Percentiles rank a stretch among this genome's conserved stretches.
Conservation (phyloP, 2,888 invertebrate genomes). For the Abrostola tripartita region DNA sequence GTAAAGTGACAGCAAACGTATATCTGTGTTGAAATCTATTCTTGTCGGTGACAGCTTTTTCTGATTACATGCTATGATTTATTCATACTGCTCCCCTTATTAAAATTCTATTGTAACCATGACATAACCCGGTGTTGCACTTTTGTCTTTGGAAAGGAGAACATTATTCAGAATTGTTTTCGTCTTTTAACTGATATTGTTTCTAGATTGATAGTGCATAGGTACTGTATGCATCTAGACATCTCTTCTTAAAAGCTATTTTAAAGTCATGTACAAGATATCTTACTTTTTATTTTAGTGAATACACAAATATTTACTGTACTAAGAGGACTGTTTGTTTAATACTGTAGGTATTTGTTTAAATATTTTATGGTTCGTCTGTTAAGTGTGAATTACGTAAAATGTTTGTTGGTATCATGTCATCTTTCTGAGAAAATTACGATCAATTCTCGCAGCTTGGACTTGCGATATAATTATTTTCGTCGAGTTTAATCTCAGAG, state of each 20-base stretch:
- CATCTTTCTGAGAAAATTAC: slow-evolving; percentile 53
- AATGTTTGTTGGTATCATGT: slow-evolving; percentile 34
- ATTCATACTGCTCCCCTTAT: slow-evolving; percentile 37
- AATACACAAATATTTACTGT: background rate
- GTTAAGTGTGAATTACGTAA: slow-evolving; percentile 58
- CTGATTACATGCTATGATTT: slow-evolving; percentile 36
- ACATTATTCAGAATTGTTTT: slow-evolving; percentile 6
- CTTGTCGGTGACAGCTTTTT: slow-evolving; percentile 27
- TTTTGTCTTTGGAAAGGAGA: slow-evolving; percentile 44
- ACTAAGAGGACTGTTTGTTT: slow-evolving; percentile 39
- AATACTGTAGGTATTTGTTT: slow-evolving; percentile 48
- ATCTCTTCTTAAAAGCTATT: slow-evolving; percentile 14
- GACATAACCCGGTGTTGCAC: slow-evolving; percentile 46
- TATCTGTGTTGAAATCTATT: slow-evolving; percentile 25
- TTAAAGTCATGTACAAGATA: background rate
- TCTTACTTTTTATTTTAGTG: background rate
- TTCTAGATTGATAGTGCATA: slow-evolving; percentile 32
- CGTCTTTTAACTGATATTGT: slow-evolving; percentile 24
- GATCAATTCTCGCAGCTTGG: slow-evolving; percentile 48
- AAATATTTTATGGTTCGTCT: slow-evolving; percentile 49
- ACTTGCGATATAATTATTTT: slow-evolving; percentile 21
- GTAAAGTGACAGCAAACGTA: slow-evolving; percentile 1
- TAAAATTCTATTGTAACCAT: slow-evolving; percentile 43
- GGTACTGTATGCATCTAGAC: slow-evolving; percentile 4
- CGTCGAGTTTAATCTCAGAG: slow-evolving; percentile 11